Base-by-base conservation (phyloP, 2,888 invertebrate genomes). In the Dilophus febrilis region DNA sequence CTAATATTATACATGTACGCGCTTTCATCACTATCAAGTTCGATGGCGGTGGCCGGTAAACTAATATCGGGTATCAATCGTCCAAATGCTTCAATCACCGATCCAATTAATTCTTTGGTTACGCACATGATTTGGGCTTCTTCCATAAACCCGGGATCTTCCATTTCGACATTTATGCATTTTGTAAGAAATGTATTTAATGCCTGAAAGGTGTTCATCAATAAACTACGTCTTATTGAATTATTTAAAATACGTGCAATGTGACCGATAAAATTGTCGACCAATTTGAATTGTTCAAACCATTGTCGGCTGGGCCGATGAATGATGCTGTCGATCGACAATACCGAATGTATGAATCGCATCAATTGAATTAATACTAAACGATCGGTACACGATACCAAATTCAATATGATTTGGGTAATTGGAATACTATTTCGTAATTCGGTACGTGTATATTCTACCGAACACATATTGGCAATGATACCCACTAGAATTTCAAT, bases 401-500 rank as follows among this genome's bases (percentile, higher is more conserved):
- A 63, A 44, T 67, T 64, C 10, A 78, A 58, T 37, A 78, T 56
- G 38, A 68, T 59, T 35, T 64, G 59, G 44, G 80, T 56, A 22
- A 79, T 64, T 22, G 69, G 64, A 12, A 72, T 64, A 49, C 72
- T 67, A 16, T 64, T 59, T 22, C 76, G 65, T 12, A 79, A 60
- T 18, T 64, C 61, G 38, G 65, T 59, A 14, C 77, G 69, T 3
- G 74, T 70, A 44, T 70, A 67, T 42, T 68, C 65, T 43, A 76
- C 70, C 50, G 79, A 78, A 45, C 80, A 77, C 71, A 90, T 77
- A 58, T 91, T 91, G 2, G 79, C 84, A 42, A 87, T 65, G 40
- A 87, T 82, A 6, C 90, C 90, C 13, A 90, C 64, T 29, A 85
- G 64, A 47, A 90, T 82, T 66, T 91, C 91, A 37, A 72, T 70